These are phyloP conservation scores for Drosophila koepferae DNA, from an alignment of 2,888 invertebrate genomes.

Conservation along the genomic window DNA sequence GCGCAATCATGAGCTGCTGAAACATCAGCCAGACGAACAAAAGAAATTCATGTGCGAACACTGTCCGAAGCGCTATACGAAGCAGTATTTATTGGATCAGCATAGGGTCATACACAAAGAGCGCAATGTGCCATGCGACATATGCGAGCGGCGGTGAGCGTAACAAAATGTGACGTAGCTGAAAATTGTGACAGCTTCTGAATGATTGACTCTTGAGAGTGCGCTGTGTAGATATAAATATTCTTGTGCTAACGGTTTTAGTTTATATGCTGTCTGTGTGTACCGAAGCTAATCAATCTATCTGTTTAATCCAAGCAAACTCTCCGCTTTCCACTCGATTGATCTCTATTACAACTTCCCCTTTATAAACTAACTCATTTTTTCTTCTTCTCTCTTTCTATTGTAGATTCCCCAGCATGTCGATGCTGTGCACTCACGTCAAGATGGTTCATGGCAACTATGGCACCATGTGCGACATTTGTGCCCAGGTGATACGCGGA, in stretches of 20 bases:
- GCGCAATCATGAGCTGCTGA: conserved; percentile 82
- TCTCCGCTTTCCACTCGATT: not conserved
- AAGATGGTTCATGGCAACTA: conserved; percentile 78
- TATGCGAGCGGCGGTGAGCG: conserved; percentile 82
- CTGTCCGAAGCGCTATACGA: conserved; percentile 83
- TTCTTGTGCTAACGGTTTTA: not conserved
- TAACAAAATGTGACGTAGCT: conserved; percentile 23
- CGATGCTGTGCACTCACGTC: conserved; percentile 78
- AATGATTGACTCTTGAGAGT: no score
- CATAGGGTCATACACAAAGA: conserved; percentile 78
- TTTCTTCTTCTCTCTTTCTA: not conserved
- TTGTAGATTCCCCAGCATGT: conserved; percentile 79
- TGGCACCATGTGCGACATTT: conserved; percentile 83
- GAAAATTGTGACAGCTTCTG: not conserved
- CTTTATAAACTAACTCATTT: not conserved
- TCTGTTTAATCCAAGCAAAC: no score
- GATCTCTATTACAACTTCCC: no score
- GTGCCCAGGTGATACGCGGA: conserved; percentile 84
- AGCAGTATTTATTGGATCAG: conserved; percentile 82
- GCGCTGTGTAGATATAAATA: no score
- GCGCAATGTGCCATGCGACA: conserved; percentile 77
- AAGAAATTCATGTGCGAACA: conserved; percentile 82
- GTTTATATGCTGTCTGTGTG: not conserved
- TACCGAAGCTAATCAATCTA: not conserved
- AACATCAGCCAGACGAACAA: conserved; percentile 83